Evolutionary conservation across 2,113 vertebrate species (phyloP).

Genomic region (Xiphophorus hellerii): DNA sequence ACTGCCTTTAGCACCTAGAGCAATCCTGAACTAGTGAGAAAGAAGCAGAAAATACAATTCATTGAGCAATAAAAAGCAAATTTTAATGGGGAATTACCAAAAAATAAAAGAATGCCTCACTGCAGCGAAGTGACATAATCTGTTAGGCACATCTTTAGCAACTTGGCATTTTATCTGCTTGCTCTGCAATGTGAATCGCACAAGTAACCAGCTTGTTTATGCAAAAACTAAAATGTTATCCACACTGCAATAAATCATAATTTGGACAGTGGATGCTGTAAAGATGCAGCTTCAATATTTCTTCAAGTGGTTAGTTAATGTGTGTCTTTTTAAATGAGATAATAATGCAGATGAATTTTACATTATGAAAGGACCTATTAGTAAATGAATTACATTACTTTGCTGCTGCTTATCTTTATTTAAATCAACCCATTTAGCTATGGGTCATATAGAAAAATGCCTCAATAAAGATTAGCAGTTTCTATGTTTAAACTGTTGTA

Average conservation of each 20-base stretch:
- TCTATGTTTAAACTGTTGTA: not conserved
- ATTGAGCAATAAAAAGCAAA: not conserved
- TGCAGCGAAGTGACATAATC: not conserved
- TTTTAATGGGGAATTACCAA: not conserved
- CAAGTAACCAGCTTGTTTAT: slow-evolving; percentile 3
- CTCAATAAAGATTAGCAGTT: not conserved
- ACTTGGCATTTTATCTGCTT: slow-evolving; percentile 17
- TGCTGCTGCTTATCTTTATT: too few relatives aligned
- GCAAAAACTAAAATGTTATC: slow-evolving; percentile 20
- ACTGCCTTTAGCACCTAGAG: not conserved
- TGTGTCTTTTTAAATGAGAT: slow-evolving; percentile 2
- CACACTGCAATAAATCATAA: slow-evolving; percentile 16
- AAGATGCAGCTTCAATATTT: slow-evolving; percentile 2
- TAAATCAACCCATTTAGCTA: not conserved
- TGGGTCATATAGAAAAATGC: not conserved
- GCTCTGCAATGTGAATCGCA: slow-evolving; percentile 11
- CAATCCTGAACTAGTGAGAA: not conserved
- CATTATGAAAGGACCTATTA: not conserved
- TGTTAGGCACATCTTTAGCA: not conserved
- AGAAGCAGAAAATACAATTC: not conserved
- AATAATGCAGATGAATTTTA: not conserved
- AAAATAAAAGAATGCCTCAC: not conserved
- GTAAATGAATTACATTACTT: not conserved
- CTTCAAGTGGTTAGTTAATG: not conserved
- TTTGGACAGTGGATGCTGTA: slow-evolving; percentile 8